Evolutionary conservation across 2,113 vertebrate species (phyloP), one percentile per base, ranked within the genome.

Genomic region (Psittacus erithacus): DNA sequence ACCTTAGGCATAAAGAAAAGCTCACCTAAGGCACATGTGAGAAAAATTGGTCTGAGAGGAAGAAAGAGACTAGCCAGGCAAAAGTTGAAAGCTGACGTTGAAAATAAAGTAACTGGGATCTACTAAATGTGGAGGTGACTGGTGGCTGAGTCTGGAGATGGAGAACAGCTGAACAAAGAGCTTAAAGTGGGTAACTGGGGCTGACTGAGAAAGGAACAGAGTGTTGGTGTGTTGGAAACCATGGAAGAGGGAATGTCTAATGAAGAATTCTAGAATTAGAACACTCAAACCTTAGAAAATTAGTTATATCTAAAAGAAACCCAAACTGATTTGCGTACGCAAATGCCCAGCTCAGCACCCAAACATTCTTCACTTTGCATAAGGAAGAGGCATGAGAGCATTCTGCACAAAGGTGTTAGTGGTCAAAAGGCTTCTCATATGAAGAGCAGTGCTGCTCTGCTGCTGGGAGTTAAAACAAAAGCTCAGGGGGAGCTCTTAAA

Each of bases 361-460:
- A 94, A 95, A 93, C 82, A 70, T 86, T 67, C 49, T 77, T 92
- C 41, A 55, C 57, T 97, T 96, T 94, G 94, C 92, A 94, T 96
- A 81, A 74, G 39, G 46, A 79, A 90, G 85, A 70, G 71, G 90
- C 64, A 39, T 63, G 0, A 7, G 64, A 80, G 75, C 82, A 53
- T 85, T 95, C 82, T 88, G 50, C 82, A 70, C 25, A 50, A 47
- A 77, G 46, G 25, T 1, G 4, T 25, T 43, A 50, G 88, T 90
- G 76, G 79, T 81, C 88, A 78, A 50, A 81, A 24, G 28, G 35
- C 47, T 93, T 82, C 75, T 96, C n/a, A 9, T 16, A 41, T 1
- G 4, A 33, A 59, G 24, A 95, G 33, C 8, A 2, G 68, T 83
- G 82, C 70, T 87, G 73, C 63, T 73, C 33, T 90, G 19, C 76